Percentiles rank a stretch among this genome's conserved stretches.
Conservation (phyloP, 2,888 invertebrate species). For the Bruchidius siliquastri region DNA sequence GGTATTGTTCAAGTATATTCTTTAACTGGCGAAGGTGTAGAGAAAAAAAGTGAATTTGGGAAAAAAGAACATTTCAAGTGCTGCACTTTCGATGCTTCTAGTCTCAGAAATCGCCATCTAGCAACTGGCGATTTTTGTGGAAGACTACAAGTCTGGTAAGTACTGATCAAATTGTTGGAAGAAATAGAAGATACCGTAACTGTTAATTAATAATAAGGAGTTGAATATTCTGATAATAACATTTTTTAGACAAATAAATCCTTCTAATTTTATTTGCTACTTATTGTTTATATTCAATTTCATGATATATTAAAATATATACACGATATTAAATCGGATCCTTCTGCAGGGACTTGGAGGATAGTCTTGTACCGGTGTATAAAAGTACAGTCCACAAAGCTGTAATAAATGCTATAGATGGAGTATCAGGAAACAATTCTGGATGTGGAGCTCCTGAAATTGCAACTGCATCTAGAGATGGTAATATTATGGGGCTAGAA, state of each 20-base stretch:
- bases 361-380: slow-evolving; percentile 67
- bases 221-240: too few relatives aligned
- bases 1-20: slow-evolving; percentile 82
- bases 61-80: slow-evolving; percentile 87
- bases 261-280: too few relatives aligned
- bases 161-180: too few relatives aligned
- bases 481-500: slow-evolving; percentile 43
- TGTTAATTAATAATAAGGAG: too few relatives aligned
- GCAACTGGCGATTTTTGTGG: slow-evolving; percentile 91
- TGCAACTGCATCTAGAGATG: slow-evolving; percentile 90
- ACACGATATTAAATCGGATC: not conserved
- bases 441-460: slow-evolving; percentile 93
- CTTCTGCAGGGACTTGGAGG: slow-evolving; percentile 69
- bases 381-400: slow-evolving; percentile 74
- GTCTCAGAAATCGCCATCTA: slow-evolving; percentile 71
- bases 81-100: slow-evolving; percentile 88
- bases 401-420: slow-evolving; percentile 89
- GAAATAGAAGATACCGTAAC: too few relatives aligned
- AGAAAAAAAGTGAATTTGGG: slow-evolving; percentile 67
- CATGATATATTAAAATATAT: not conserved
- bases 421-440: slow-evolving; percentile 74
- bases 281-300: too few relatives aligned
- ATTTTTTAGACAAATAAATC: too few relatives aligned
- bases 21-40: slow-evolving; percentile 67
- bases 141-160: slow-evolving; percentile 74